Percentiles rank a stretch among this genome's conserved stretches.
Evolutionary conservation across 2,797 vertebrate species (phyloP).

Genomic region (Sebastes aleutianus): DNA sequence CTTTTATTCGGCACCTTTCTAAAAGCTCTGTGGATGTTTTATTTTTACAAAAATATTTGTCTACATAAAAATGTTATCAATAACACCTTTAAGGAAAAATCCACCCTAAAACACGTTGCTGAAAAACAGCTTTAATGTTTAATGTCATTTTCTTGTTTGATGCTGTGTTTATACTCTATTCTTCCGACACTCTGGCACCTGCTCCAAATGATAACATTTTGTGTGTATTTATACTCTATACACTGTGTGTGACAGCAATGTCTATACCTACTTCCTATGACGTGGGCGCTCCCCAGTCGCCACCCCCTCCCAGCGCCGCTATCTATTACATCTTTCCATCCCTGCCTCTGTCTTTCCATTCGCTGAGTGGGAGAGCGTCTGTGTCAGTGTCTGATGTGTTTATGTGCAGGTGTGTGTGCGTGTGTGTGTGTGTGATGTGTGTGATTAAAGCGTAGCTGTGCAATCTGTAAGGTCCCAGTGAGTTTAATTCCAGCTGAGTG

Average conservation of each 20-base stretch:
- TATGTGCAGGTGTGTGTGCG: background rate
- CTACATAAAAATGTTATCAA: too few relatives aligned
- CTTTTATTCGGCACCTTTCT: too few relatives aligned
- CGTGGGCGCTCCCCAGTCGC: slow-evolving; percentile 45
- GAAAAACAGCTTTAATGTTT: background rate
- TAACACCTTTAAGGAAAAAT: background rate
- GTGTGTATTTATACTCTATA: slow-evolving; percentile 11
- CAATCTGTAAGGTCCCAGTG: slow-evolving; percentile 65
- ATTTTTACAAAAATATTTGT: too few relatives aligned
- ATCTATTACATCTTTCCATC: slow-evolving; percentile 69
- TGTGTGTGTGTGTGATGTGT: slow-evolving; percentile 28
- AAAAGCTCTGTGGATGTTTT: too few relatives aligned
- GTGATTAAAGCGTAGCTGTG: slow-evolving; percentile 50
- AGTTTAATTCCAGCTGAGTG: slow-evolving; percentile 76
- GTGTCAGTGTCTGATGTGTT: slow-evolving; percentile 23
- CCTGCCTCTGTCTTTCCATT: slow-evolving; percentile 61
- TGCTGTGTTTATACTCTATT: background rate
- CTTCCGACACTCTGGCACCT: slow-evolving; percentile 32
- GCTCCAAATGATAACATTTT: slow-evolving; percentile 26
- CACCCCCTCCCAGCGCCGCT: slow-evolving; percentile 36
- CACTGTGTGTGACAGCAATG: slow-evolving; percentile 28
- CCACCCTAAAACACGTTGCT: background rate
- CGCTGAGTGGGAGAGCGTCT: slow-evolving; percentile 35
- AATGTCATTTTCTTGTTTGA: background rate
- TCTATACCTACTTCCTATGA: slow-evolving; percentile 58